phyloP scores from a whole-genome alignment of 2,797 vertebrate genomes.

The Pangasius krempfi region DNA sequence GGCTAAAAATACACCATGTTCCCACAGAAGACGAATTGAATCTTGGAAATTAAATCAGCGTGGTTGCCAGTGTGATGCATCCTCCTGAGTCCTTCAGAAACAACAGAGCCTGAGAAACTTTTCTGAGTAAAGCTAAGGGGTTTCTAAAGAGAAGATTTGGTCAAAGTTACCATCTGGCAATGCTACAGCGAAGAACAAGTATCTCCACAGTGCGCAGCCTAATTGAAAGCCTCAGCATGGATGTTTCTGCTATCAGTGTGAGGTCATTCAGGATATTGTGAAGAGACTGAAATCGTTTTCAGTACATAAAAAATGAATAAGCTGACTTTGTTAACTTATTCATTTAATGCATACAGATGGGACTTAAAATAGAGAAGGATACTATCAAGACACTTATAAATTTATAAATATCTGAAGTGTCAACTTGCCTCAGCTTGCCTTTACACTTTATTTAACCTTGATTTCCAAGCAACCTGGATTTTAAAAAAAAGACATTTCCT shows the following conservation, averaged over 20 bases:
- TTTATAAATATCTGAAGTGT: not conserved
- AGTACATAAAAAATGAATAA: not conserved
- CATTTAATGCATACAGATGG: not conserved
- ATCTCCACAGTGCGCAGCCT: slow-evolving; percentile 4
- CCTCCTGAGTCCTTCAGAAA: slow-evolving; percentile 40
- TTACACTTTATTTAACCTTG: not conserved
- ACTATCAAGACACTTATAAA: not conserved
- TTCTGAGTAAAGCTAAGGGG: slow-evolving; percentile 17
- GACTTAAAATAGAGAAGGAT: not conserved
- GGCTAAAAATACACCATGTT: slow-evolving; percentile 39
- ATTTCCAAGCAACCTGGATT: not conserved
- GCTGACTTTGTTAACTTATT: not conserved
- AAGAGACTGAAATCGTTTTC: not conserved
- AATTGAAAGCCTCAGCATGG: slow-evolving; percentile 2
- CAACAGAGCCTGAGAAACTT: not conserved
- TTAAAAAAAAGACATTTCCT: not conserved
- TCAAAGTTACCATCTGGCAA: slow-evolving; percentile 7
- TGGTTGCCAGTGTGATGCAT: slow-evolving; percentile 34
- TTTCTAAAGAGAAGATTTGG: slow-evolving; percentile 21
- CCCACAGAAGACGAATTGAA: slow-evolving; percentile 41
- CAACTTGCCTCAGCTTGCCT: not conserved
- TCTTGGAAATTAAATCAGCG: slow-evolving; percentile 41
- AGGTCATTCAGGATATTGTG: not conserved
- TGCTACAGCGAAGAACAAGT: not conserved
- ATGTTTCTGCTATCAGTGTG: not conserved